Conservation (phyloP, 1,140 invertebrate species). For the Orchesella cincta region DNA sequence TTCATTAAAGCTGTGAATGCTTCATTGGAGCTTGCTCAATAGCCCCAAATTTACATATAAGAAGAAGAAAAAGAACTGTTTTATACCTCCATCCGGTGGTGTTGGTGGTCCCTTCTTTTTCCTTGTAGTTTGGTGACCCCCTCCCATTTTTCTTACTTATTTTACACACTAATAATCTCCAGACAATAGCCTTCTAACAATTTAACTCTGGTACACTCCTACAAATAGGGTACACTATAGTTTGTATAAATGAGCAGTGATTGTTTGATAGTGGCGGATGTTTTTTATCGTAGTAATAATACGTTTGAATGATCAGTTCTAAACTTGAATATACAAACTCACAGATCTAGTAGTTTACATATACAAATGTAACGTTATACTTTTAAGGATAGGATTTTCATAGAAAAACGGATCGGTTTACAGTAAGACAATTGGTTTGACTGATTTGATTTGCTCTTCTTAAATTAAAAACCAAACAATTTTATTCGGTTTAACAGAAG, state of each 20-base stretch:
- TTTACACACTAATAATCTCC: background rate
- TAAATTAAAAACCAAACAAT: background rate
- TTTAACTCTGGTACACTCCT: background rate
- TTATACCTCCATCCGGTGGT: constrained; percentile 46
- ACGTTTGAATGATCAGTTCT: background rate
- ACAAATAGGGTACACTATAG: background rate
- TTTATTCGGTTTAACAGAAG: background rate
- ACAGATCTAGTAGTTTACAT: background rate
- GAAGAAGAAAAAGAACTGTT: constrained; percentile 47
- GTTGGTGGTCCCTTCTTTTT: constrained; percentile 11
- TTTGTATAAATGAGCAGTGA: background rate
- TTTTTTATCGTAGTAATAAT: background rate
- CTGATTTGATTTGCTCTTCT: background rate
- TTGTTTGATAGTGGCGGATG: too few species aligned
- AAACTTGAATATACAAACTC: background rate
- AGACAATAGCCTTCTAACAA: background rate
- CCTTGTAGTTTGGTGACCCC: background rate
- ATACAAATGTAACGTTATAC: background rate
- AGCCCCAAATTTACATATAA: background rate
- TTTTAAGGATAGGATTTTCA: background rate
- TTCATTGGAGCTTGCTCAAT: background rate
- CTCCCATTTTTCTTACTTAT: background rate
- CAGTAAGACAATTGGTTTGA: background rate
- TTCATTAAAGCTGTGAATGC: background rate
- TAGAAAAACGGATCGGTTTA: background rate